phyloP scores from a whole-genome alignment of 2,888 invertebrate species.

The Electrophaes corylata region DNA sequence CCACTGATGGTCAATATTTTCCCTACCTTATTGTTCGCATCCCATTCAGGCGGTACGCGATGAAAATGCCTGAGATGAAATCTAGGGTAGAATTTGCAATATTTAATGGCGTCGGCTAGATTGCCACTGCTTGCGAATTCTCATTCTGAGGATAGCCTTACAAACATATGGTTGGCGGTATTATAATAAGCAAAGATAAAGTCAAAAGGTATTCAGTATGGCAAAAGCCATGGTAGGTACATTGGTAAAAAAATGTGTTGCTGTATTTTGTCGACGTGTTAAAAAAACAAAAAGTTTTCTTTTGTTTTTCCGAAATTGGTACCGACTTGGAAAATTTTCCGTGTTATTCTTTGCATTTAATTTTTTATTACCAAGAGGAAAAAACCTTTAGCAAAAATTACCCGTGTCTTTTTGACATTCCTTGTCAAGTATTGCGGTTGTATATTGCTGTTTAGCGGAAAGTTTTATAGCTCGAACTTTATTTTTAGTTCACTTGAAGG shows the following conservation, averaged over 20 bases:
- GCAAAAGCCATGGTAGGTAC: no score
- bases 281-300: no score
- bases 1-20: slow-evolving; percentile 35
- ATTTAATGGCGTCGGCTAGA: slow-evolving; percentile 46
- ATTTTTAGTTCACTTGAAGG: slow-evolving; percentile 21
- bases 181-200: not conserved
- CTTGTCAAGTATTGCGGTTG: not conserved
- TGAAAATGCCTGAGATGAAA: slow-evolving; percentile 51
- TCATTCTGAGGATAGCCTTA: slow-evolving; percentile 32
- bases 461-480: slow-evolving; percentile 3
- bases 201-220: no score
- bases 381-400: no score
- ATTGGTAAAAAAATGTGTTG: no score
- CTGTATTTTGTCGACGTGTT: no score
- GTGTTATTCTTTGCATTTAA: no score
- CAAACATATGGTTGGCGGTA: not conserved
- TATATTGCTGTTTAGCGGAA: slow-evolving; percentile 6
- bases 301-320: no score
- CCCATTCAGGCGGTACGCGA: slow-evolving; percentile 40
- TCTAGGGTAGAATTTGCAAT: slow-evolving; percentile 58
- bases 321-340: no score
- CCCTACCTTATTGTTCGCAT: slow-evolving; percentile 32
- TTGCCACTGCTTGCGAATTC: slow-evolving; percentile 32
- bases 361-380: no score
- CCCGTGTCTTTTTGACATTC: no score